Evolutionary conservation across 2,797 vertebrate species (phyloP), one percentile per base, ranked within the genome.

Genomic region (Antrozous pallidus): DNA sequence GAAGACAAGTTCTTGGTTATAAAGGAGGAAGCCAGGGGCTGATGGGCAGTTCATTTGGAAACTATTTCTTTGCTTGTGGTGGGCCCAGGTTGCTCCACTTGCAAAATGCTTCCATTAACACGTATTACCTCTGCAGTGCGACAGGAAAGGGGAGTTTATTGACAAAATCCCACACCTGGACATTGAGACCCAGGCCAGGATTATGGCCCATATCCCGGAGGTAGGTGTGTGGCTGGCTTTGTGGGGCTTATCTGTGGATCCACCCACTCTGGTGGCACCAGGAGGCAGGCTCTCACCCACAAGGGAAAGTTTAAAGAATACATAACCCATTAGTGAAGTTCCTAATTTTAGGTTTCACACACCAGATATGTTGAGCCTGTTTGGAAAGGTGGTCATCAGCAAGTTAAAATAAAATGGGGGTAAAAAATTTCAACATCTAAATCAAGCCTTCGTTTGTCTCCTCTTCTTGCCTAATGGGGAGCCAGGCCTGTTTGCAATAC

Each of bases 101-200:
- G 6, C 36, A 26, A 13, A 77, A 33, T 5, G 20, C 75, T 73
- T 56, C 40, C 28, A 1, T 91, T 94, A 49, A 96, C 74, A 13
- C 7, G 6, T 70, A 14, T 73, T 4, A 65, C 49, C 47, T 91
- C 96, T 31, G n/a, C 98, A 99, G 99, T 99, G 99, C 98, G 99
- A 99, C 92, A 98, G 98, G 88, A 99, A 99, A 97, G 99, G 99
- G 97, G 99, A 99, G 95, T 99, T 99, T 97, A 99, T 99, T 47
- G 99, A 99, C 97, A 99, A 98, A 98, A 99, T 99, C 98, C 99
- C 99, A 95, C 98, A 99, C 96, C 98, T 99, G 97, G 99, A 99
- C 98, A 99, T 99, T 16, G 98, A 99, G 98, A 99, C 99, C 3
- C 99, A 99, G 95, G 98, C 99, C 5, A 99, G 98, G 90, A 99